Conservation (phyloP, 2,888 invertebrate species). For the Calameuta idolon region DNA sequence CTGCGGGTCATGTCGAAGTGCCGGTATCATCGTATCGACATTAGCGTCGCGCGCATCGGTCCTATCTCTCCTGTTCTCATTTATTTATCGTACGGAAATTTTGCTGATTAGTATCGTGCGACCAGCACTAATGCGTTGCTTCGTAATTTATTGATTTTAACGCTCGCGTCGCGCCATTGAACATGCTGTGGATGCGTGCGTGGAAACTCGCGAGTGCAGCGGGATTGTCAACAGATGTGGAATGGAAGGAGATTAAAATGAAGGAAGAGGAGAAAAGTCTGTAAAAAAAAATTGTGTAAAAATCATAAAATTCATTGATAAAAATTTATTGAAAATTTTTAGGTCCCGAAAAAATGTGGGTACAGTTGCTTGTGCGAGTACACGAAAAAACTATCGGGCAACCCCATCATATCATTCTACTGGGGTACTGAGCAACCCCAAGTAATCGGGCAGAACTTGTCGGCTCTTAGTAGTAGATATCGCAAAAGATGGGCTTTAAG, state of each 20-base stretch:
- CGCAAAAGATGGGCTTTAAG: conserved; percentile 42
- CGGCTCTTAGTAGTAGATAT: conserved; percentile 31
- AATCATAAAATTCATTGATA: neutral
- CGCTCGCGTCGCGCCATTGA: conserved; percentile 37
- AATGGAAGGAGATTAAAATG: neutral
- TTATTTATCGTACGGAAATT: conserved; percentile 67
- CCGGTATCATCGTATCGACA: conserved; percentile 52
- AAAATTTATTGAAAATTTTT: neutral
- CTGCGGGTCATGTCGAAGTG: conserved; percentile 11
- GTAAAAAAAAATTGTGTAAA: neutral
- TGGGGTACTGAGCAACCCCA: neutral
- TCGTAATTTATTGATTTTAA: conserved; percentile 67
- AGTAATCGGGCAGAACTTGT: neutral
- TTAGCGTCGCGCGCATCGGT: conserved; percentile 43
- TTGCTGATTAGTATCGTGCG: conserved; percentile 67
- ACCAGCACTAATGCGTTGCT: conserved; percentile 66
- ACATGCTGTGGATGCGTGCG: neutral
- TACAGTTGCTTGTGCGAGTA: neutral
- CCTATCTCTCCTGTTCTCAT: conserved; percentile 50
- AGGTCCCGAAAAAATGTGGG: neutral
- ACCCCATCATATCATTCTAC: neutral
- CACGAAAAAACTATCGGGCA: neutral
- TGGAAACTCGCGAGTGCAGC: neutral
- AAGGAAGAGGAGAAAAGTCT: conserved; percentile 1
- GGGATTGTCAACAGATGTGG: neutral